Conservation (phyloP, 2,888 invertebrate genomes). For the Drosophila villosipedis region DNA sequence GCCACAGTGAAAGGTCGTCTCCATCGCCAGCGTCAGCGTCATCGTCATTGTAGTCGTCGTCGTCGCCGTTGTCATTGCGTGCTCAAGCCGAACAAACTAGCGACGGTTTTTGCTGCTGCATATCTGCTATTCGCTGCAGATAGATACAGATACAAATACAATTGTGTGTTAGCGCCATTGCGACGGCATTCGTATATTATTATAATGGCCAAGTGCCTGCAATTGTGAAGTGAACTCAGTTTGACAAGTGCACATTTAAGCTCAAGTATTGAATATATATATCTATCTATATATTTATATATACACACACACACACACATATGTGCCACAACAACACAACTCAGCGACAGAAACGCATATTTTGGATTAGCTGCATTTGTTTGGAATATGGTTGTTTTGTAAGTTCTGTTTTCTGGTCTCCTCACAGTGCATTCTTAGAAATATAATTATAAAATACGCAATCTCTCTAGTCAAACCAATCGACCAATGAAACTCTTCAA, state of each 20-base stretch:
- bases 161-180: slow-evolving; percentile 20
- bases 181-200: slow-evolving; percentile 33
- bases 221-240: slow-evolving; percentile 38
- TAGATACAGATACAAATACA: slow-evolving; percentile 43
- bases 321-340: background rate
- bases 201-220: slow-evolving; percentile 53
- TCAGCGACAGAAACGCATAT: slow-evolving; percentile 5
- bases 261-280: slow-evolving; percentile 38
- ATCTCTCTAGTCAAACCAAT: background rate
- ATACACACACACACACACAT: background rate
- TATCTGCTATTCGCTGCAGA: slow-evolving; percentile 29
- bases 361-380: slow-evolving; percentile 55
- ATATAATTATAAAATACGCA: background rate
- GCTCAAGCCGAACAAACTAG: slow-evolving; percentile 22
- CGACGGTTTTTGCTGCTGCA: slow-evolving; percentile 52
- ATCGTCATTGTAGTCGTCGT: slow-evolving; percentile 31
- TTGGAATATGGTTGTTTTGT: slow-evolving; percentile 83
- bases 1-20: slow-evolving; percentile 75
- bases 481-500: background rate
- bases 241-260: slow-evolving; percentile 26
- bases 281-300: background rate
- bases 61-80: slow-evolving; percentile 28
- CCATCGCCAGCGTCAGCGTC: slow-evolving; percentile 22
- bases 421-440: slow-evolving; percentile 1
- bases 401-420: slow-evolving; percentile 59